Evolutionary conservation across 2,888 invertebrate genomes (phyloP).

Genomic region (Ophion slaviceki): DNA sequence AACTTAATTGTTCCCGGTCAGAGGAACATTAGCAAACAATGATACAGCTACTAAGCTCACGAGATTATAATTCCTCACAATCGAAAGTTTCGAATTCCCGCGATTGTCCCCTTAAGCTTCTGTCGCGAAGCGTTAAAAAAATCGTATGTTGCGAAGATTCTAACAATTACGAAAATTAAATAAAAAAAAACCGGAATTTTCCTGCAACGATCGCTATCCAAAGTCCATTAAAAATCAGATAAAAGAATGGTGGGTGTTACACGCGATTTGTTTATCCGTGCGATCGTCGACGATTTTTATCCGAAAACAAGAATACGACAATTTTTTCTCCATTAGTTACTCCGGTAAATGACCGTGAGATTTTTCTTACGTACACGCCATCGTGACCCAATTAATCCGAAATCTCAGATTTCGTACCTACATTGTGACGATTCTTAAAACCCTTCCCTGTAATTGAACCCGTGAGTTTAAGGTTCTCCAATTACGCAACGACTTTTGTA

Average conservation of each 20-base stretch:
- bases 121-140: constrained; percentile 5
- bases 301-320: not conserved
- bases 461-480: too few species aligned
- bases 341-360: too few species aligned
- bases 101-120: constrained; percentile 1
- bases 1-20: constrained; percentile 58
- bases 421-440: too few species aligned
- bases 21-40: constrained; percentile 60
- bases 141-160: not conserved
- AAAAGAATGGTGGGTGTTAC: not conserved
- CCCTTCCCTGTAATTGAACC: too few species aligned
- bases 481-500: too few species aligned
- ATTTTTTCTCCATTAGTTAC: too few species aligned
- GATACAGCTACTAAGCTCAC: constrained; percentile 26
- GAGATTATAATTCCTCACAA: constrained; percentile 26
- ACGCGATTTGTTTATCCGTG: too few species aligned
- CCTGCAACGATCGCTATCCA: not conserved
- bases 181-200: not conserved
- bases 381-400: too few species aligned
- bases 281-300: too few species aligned
- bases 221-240: constrained; percentile 1
- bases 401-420: too few species aligned
- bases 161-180: not conserved
- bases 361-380: too few species aligned
- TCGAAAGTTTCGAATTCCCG: constrained; percentile 50